Evolutionary conservation across 2,888 invertebrate species (phyloP), one percentile per base, ranked within the genome.

Genomic region (Pilophorus perplexus): DNA sequence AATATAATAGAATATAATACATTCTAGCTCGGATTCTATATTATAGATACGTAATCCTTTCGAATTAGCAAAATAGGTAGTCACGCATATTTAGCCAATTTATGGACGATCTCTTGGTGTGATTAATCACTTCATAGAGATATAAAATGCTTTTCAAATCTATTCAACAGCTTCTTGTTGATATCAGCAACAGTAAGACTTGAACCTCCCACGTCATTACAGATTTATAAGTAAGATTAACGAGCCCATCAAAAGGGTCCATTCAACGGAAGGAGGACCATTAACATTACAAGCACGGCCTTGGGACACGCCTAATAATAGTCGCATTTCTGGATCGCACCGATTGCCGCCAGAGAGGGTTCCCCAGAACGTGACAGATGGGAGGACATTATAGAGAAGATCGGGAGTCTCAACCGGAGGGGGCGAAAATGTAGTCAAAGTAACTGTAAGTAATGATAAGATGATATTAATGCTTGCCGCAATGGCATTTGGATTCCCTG

Each of bases 381-480:
- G 25, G 55, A 40, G n/a, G 25, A 23, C 18, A 12, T n/a, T 55
- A 55, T 22, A 6, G 42, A 14, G 57, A 40, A 25, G n/a, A 22
- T 14, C 1, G n/a, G n/a, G n/a, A n/a, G n/a, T n/a, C n/a, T n/a
- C n/a, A n/a, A n/a, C n/a, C 23, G 12, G 37, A 27, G 42, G 27
- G 54, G 33, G 14, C 46, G 37, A 18, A 28, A 28, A 40, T 48
- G 62, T 33, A 62, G 62, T 46, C 62, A 48, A 62, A 62, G 62
- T 62, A 62, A 62, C 48, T 62, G 62, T 62, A 62, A 62, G 62
- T 62, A 62, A 62, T 62, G 62, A 62, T 62, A 62, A 62, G 62
- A 46, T 62, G 62, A 62, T 62, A 62, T 62, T 62, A 62, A 62
- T 62, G 62, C 59, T n/a, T 20, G 46, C 62, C 62, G 62, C 62